A percentile compares a stretch with the other conserved stretches of the same genome.
Conservation (phyloP, 2,888 invertebrate species). For the Leucania comma region DNA sequence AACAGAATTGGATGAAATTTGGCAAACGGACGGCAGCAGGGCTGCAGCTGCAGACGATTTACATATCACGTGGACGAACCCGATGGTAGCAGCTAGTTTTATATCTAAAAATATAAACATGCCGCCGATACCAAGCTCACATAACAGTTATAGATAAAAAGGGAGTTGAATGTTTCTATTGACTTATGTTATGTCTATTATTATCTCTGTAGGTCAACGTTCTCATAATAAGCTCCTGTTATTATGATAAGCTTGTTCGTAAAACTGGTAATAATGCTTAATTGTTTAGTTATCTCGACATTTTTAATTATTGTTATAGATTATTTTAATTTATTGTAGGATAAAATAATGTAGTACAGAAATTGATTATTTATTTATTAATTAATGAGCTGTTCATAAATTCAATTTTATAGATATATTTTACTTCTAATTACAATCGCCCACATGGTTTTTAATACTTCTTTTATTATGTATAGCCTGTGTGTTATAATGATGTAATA, state of each 20-base stretch:
- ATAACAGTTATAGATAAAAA: constrained; percentile 45
- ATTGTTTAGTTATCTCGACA: constrained; percentile 30
- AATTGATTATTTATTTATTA: constrained; percentile 3
- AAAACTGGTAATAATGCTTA: constrained; percentile 43
- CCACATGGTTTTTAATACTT: too few relatives aligned
- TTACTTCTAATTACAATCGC: too few relatives aligned
- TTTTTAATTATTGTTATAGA: constrained; percentile 21
- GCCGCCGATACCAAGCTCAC: constrained; percentile 7
- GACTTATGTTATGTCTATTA: constrained; percentile 42
- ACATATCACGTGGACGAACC: too few relatives aligned
- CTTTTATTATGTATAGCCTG: too few relatives aligned
- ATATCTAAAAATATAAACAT: constrained; percentile 40
- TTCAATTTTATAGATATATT: neutral
- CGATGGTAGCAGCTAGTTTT: neutral
- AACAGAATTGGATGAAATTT: too few relatives aligned
- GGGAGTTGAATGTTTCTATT: constrained; percentile 51
- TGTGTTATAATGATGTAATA: too few relatives aligned
- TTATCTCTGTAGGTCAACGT: constrained; percentile 48
- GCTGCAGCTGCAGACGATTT: too few relatives aligned
- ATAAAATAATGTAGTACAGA: neutral
- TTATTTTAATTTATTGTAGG: constrained; percentile 14
- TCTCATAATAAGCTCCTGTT: constrained; percentile 46
- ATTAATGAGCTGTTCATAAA: neutral
- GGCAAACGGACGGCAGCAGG: too few relatives aligned
- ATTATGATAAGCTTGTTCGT: constrained; percentile 33